phyloP scores from a whole-genome alignment of 2,888 invertebrate species.

The Empis stercorea region DNA sequence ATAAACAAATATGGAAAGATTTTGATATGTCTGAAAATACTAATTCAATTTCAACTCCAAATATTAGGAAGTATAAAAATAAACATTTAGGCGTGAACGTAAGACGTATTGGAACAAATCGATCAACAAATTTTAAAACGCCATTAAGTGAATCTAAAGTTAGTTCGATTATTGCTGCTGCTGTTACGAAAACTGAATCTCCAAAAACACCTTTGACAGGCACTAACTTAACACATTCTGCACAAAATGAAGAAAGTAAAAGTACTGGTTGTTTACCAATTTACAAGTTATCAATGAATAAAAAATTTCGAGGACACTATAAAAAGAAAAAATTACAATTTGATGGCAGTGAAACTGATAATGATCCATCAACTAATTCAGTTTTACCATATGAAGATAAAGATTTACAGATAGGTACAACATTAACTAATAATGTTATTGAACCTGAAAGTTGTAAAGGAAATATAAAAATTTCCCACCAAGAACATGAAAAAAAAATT shows the following conservation, averaged over 20 bases:
- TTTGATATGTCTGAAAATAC: too few species aligned
- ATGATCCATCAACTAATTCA: neutral
- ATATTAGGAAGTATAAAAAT: too few species aligned
- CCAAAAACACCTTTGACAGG: neutral
- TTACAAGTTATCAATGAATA: neutral
- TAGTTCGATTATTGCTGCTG: too few species aligned
- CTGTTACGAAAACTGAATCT: neutral
- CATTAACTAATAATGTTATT: neutral
- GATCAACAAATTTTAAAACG: too few species aligned
- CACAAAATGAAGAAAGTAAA: neutral
- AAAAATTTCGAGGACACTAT: neutral
- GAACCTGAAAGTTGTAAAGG: neutral
- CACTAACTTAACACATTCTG: neutral
- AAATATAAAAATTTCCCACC: neutral
- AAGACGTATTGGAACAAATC: too few species aligned
- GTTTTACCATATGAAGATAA: neutral
- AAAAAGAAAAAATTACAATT: neutral
- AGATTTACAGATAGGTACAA: neutral
- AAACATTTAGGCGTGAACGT: too few species aligned
- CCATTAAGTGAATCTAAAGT: too few species aligned
- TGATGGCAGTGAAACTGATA: neutral
- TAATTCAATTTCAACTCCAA: too few species aligned
- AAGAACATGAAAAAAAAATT: constrained; percentile 9
- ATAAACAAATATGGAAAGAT: too few species aligned
- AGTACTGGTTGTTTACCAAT: neutral